phyloP scores from a whole-genome alignment of 2,888 invertebrate genomes.

The Coronaproctus castanopsis region DNA sequence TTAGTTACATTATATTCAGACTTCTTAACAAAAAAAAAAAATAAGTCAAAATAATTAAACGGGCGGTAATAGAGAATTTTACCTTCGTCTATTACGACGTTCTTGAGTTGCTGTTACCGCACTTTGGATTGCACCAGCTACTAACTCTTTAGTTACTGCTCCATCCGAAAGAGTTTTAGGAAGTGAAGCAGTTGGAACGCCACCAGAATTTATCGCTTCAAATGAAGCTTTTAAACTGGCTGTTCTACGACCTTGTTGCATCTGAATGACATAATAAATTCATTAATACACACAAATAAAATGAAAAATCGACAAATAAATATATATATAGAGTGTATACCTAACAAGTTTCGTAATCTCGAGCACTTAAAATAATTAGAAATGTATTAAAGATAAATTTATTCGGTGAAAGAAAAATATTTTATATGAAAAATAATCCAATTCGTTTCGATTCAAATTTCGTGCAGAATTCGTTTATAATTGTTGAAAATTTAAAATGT shows the following conservation, averaged over 20 bases:
- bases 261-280: constrained; percentile 31
- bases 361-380: not conserved
- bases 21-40: too few species aligned
- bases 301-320: not conserved
- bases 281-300: not conserved
- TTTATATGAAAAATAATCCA: too few species aligned
- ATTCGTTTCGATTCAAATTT: too few species aligned
- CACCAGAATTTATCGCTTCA: constrained; percentile 45
- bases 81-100: constrained; percentile 34
- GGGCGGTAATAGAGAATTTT: too few species aligned
- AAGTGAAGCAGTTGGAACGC: constrained; percentile 24
- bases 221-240: constrained; percentile 88
- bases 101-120: constrained; percentile 47
- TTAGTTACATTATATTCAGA: too few species aligned
- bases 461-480: too few species aligned
- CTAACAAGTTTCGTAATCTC: too few species aligned
- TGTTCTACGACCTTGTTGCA: constrained; percentile 83
- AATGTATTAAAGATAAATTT: too few species aligned
- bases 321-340: too few species aligned
- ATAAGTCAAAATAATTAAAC: too few species aligned
- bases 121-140: constrained; percentile 51
- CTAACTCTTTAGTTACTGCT: constrained; percentile 45
- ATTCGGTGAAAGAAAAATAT: too few species aligned
- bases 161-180: constrained; percentile 32
- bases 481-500: too few species aligned